These are phyloP conservation scores for Drosophila nr. medialis DNA, from an alignment of 2,888 invertebrate species.

Conservation along the genomic window DNA sequence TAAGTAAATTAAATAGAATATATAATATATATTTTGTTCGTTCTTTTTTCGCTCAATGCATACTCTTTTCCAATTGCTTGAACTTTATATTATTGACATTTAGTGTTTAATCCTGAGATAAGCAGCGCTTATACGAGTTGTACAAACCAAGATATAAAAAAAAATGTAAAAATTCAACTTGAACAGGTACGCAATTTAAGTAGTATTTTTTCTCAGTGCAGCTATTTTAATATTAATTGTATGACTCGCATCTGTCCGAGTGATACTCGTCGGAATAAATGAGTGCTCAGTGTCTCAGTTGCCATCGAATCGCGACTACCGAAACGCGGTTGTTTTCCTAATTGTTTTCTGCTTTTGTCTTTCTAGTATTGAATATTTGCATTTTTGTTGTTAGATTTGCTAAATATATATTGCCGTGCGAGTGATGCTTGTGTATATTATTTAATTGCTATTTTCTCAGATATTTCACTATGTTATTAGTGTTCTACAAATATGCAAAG, in stretches of 20 bases:
- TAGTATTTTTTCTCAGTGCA: conserved; percentile 17
- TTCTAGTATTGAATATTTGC: conserved; percentile 21
- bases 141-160: no score
- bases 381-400: conserved; percentile 5
- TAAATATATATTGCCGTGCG: not conserved
- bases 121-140: no score
- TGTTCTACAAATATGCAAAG: conserved; percentile 10
- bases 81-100: not conserved
- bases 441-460: not conserved
- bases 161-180: not conserved
- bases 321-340: conserved; percentile 17
- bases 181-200: not conserved
- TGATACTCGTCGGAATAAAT: conserved; percentile 13
- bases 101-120: no score
- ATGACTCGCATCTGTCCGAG: conserved; percentile 28
- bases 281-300: conserved; percentile 35
- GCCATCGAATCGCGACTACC: conserved; percentile 37
- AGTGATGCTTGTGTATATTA: not conserved
- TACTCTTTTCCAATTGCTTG: not conserved
- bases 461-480: not conserved
- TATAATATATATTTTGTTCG: no score
- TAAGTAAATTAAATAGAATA: not conserved
- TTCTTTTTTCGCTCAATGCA: conserved; percentile 18
- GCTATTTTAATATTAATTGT: not conserved
- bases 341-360: conserved; percentile 19